Conservation (phyloP, 2,888 invertebrate species). For the Trichogramma dendrolimi region DNA sequence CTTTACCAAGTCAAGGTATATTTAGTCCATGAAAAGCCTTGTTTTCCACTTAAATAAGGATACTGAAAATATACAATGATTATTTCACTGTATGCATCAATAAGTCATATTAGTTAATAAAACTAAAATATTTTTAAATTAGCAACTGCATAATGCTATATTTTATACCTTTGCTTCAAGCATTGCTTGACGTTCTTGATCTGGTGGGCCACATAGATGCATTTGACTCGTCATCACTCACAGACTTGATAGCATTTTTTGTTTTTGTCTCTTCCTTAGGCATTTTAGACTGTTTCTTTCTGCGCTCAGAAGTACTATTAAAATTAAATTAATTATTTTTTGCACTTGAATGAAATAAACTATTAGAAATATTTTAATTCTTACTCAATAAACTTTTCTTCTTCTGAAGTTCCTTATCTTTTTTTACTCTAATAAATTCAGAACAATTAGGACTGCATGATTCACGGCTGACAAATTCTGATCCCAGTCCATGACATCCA, state of each 20-base stretch:
- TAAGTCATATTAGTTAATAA: conserved; percentile 6
- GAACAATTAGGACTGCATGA: conserved; percentile 73
- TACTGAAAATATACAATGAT: conserved; percentile 48
- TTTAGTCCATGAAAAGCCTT: conserved; percentile 73
- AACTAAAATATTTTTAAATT: conserved; percentile 11
- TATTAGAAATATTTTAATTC: conserved; percentile 4
- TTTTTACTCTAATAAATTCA: conserved; percentile 51
- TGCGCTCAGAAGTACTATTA: conserved; percentile 33
- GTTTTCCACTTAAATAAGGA: conserved; percentile 69
- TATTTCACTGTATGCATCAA: background rate
- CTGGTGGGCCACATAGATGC: conserved; percentile 42
- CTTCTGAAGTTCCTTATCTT: conserved; percentile 40
- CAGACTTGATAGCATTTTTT: conserved; percentile 40
- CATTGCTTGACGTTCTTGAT: conserved; percentile 41
- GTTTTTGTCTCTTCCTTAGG: conserved; percentile 43
- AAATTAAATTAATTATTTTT: conserved; percentile 1
- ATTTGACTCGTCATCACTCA: conserved; percentile 48
- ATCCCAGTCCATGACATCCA: conserved; percentile 77
- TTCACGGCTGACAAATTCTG: conserved; percentile 76
- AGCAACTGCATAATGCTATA: conserved; percentile 7
- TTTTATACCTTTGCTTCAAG: conserved; percentile 42
- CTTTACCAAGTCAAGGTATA: conserved; percentile 70
- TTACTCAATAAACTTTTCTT: conserved; percentile 41
- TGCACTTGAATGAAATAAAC: background rate
- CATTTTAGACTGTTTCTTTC: conserved; percentile 48